Evolutionary conservation across 2,888 invertebrate species (phyloP), one percentile per base, ranked within the genome.

Genomic region (Ophion ellenae): DNA sequence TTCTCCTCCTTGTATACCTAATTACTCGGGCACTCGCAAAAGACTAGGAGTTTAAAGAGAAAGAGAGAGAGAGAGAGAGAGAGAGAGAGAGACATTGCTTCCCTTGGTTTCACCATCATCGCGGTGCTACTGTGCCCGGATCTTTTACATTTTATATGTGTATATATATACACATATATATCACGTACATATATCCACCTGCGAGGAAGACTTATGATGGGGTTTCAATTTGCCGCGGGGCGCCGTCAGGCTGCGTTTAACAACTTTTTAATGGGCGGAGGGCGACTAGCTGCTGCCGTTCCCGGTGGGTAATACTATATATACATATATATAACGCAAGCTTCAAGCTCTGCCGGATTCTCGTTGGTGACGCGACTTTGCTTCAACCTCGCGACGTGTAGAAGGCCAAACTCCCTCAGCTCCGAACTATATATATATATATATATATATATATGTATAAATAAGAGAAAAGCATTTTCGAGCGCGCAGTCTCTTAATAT

Each of bases 231-330:
- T 93, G 93, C 93, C 93, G 92, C 93, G 91, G 92, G 93, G 93
- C 90, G 92, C 92, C 93, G 93, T 93, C 93, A 92, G 93, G 93
- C 93, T 93, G 92, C 93, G 93, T 93, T 93, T 93, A 93, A 93
- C 93, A 93, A 93, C 93, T 93, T 93, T 93, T 93, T 93, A 93
- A 93, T 93, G 93, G 93, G 92, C 79, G 75, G 84, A 78, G 85
- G 86, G 84, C 76, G 83, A 76, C 71, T 71, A 63, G 74, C 81
- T 81, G 71, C 85, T 77, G 80, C 77, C 59, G 83, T 47, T 76
- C 81, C 79, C 80, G 71, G 32, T 32, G 32, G 32, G 32, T 32
- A 4, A 32, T 4, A 32, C 2, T 32, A 32, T 32, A 32, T 32
- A 32, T 32, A 32, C 4, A 32, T 32, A 32, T 32, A 32, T 78